Conservation (phyloP, 2,113 vertebrate genomes). For the Corydoras maculifer region DNA sequence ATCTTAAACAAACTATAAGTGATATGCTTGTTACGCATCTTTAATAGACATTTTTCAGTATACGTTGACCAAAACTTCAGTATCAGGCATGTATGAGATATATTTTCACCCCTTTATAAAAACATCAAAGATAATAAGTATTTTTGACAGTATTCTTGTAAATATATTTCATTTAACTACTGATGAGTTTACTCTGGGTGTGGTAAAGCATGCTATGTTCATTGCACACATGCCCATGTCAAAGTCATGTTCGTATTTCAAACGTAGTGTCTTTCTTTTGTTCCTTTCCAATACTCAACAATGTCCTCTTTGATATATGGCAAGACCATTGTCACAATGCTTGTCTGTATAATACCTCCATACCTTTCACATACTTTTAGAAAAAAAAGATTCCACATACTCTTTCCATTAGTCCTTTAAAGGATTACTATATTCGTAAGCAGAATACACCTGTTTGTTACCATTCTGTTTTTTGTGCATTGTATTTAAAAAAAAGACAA, state of each 20-base stretch:
- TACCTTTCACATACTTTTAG: constrained; percentile 54
- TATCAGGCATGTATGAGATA: too few relatives aligned
- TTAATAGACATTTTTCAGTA: too few relatives aligned
- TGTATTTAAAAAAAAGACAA: too few relatives aligned
- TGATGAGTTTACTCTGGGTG: constrained; percentile 31
- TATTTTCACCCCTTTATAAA: neutral
- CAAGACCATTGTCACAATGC: constrained; percentile 21
- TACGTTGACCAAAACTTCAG: too few relatives aligned
- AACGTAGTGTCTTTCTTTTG: constrained; percentile 36
- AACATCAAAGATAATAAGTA: neutral
- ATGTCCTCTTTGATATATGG: constrained; percentile 30
- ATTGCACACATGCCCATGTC: constrained; percentile 1
- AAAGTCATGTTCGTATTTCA: constrained; percentile 19
- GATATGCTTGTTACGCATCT: too few relatives aligned
- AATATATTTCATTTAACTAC: constrained; percentile 4
- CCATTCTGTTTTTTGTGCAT: too few relatives aligned
- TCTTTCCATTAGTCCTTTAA: constrained; percentile 1
- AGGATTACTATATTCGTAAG: constrained; percentile 34
- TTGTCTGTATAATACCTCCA: constrained; percentile 45
- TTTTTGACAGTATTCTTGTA: neutral
- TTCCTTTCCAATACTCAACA: constrained; percentile 29
- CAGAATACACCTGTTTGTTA: constrained; percentile 37
- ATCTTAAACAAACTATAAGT: too few relatives aligned
- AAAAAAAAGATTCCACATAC: constrained; percentile 15
- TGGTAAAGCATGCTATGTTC: constrained; percentile 26